phyloP scores from a whole-genome alignment of 2,888 invertebrate genomes.

The Gryllus longicercus region DNA sequence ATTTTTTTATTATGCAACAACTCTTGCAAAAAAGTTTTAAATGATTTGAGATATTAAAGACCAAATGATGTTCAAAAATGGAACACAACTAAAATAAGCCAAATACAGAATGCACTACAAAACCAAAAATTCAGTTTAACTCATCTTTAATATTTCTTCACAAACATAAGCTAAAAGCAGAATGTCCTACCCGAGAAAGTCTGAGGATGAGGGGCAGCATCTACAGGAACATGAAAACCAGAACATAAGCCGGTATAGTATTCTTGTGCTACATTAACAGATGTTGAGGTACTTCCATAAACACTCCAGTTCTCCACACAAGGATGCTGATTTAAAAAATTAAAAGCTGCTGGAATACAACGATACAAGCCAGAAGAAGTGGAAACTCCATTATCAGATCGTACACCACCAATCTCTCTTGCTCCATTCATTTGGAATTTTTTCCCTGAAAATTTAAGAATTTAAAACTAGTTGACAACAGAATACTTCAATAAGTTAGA shows the following conservation, averaged over 20 bases:
- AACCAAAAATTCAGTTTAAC: too few species aligned
- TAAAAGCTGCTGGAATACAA: slow-evolving; percentile 22
- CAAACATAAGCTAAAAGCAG: background rate
- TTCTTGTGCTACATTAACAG: background rate
- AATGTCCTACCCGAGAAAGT: background rate
- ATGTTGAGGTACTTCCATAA: background rate
- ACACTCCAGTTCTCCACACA: background rate
- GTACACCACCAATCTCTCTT: background rate
- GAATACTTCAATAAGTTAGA: too few species aligned
- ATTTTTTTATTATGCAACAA: too few species aligned
- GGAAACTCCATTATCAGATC: background rate
- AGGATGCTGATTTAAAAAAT: slow-evolving; percentile 20
- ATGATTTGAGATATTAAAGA: too few species aligned
- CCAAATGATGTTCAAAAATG: too few species aligned
- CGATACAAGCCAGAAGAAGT: background rate
- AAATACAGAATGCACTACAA: too few species aligned
- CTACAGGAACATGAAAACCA: background rate
- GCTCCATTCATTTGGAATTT: background rate
- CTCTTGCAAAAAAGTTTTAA: too few species aligned
- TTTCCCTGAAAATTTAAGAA: background rate
- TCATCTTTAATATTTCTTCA: too few species aligned
- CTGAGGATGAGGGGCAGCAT: background rate
- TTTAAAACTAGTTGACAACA: slow-evolving; percentile 2
- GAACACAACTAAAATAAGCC: too few species aligned
- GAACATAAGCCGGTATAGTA: background rate